Evolutionary conservation across 2,113 vertebrate genomes (phyloP).

Genomic region (Typhlomys cinereus): DNA sequence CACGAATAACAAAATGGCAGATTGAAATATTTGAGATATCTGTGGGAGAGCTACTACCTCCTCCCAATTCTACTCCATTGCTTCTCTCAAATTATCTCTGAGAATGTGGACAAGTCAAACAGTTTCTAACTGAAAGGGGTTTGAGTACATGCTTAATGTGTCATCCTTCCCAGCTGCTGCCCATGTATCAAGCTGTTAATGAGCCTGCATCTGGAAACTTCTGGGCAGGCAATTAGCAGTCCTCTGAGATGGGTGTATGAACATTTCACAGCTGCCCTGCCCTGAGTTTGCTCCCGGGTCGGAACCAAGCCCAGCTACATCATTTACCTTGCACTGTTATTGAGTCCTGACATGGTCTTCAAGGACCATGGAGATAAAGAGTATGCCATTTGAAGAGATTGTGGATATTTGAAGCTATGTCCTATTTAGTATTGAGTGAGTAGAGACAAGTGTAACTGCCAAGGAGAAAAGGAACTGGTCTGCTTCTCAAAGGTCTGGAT

Average conservation of each 20-base stretch:
- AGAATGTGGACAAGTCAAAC: not conserved
- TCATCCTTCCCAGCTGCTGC: not conserved
- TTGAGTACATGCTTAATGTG: not conserved
- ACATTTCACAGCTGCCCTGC: not conserved
- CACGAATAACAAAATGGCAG: not conserved
- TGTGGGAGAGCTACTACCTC: no score
- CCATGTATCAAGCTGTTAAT: not conserved
- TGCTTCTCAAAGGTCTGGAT: not conserved
- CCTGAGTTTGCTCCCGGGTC: not conserved
- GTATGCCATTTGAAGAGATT: not conserved
- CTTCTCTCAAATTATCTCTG: not conserved
- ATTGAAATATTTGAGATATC: not conserved
- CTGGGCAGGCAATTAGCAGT: not conserved
- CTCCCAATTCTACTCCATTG: no score
- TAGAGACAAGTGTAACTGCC: not conserved
- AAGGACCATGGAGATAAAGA: not conserved
- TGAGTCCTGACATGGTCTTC: not conserved
- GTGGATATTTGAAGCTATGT: not conserved
- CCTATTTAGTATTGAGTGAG: no score
- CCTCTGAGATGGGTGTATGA: not conserved
- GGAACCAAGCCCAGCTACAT: not conserved
- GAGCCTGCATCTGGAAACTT: not conserved
- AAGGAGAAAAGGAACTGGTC: not conserved
- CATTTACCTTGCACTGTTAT: not conserved
- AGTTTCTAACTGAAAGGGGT: not conserved